Evolutionary conservation across 2,797 vertebrate genomes (phyloP).

Genomic region (Pteropus rufus): DNA sequence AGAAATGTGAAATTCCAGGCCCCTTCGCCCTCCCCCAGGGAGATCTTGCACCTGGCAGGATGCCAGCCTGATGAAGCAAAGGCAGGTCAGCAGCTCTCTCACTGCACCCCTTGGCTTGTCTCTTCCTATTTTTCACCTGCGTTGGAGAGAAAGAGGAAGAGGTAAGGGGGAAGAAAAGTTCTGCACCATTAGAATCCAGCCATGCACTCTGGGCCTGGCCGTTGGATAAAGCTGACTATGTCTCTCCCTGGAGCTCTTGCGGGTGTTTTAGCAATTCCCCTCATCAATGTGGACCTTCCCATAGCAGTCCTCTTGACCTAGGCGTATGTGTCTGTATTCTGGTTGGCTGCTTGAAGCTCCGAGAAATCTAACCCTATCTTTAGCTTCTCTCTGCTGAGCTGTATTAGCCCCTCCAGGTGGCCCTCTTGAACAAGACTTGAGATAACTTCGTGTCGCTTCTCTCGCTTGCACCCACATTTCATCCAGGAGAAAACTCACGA

Average conservation of each 20-base stretch:
- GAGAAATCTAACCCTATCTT: neutral
- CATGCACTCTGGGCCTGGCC: neutral
- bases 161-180: rapidly evolving
- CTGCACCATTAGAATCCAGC: rapidly evolving
- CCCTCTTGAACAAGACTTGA: neutral
- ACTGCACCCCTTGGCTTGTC: neutral
- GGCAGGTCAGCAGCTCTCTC: neutral
- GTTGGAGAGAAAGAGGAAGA: neutral
- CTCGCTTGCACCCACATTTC: neutral
- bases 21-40: rapidly evolving
- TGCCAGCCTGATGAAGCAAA: neutral
- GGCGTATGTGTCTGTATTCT: neutral
- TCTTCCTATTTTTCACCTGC: neutral
- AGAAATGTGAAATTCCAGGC: neutral
- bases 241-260: neutral
- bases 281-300: neutral
- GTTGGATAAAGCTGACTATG: rapidly evolving
- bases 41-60: neutral
- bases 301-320: neutral
- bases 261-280: no score
- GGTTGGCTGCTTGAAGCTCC: neutral
- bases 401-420: neutral
- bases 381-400: neutral
- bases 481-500: neutral
- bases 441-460: rapidly evolving